phyloP scores from a whole-genome alignment of 1,140 invertebrate species.

The Pentalonia nigronervosa region DNA sequence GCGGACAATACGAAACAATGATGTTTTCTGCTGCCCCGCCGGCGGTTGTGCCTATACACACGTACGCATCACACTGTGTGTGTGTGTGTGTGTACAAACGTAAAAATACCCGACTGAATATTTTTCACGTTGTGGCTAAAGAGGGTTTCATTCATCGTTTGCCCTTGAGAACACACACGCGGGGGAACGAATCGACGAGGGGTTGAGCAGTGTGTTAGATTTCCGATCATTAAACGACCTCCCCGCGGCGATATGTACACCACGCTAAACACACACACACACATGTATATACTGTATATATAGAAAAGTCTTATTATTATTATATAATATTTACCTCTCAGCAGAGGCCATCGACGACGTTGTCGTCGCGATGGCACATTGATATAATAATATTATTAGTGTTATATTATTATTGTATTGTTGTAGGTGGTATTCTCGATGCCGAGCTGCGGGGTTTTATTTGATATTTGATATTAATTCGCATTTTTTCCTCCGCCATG shows the following conservation, averaged over 20 bases:
- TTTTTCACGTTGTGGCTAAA: background rate
- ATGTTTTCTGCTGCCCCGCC: background rate
- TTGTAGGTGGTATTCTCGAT: background rate
- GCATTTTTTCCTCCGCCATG: background rate
- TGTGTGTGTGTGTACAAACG: background rate
- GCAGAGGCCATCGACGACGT: background rate
- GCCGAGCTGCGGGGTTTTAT: background rate
- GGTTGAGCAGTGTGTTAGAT: constrained; percentile 44
- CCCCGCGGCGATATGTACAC: background rate
- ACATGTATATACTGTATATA: background rate
- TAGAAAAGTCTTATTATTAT: background rate
- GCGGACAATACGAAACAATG: background rate
- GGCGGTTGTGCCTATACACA: background rate
- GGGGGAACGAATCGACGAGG: constrained; percentile 54
- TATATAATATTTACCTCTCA: background rate
- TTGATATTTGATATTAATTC: background rate
- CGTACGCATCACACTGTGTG: background rate
- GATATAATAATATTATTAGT: constrained; percentile 28
- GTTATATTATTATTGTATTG: background rate
- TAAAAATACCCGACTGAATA: constrained; percentile 8
- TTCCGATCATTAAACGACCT: constrained; percentile 57
- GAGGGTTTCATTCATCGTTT: constrained; percentile 48
- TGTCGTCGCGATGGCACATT: background rate
- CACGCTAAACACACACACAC: background rate
- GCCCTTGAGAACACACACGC: constrained; percentile 32